phyloP scores from a whole-genome alignment of 2,113 vertebrate genomes.

The Mirza zaza region DNA sequence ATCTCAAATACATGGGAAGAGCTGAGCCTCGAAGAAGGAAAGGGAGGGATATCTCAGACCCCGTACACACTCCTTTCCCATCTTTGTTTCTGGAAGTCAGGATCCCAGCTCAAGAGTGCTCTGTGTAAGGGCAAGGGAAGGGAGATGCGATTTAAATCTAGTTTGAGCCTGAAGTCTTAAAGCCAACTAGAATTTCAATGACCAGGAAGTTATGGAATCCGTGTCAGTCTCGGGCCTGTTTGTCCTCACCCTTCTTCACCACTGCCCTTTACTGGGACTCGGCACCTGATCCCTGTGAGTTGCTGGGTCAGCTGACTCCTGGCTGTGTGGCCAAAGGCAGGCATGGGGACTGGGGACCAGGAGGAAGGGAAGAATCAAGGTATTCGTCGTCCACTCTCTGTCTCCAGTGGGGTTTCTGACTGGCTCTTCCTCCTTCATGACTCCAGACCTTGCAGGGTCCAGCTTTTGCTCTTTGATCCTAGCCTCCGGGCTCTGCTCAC shows the following conservation, averaged over 20 bases:
- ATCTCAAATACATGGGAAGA: background rate
- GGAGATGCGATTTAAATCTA: background rate
- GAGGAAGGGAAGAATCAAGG: background rate
- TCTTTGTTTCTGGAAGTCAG: background rate
- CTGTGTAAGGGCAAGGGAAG: background rate
- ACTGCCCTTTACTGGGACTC: too few species aligned
- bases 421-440: background rate
- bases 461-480: background rate
- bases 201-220: background rate
- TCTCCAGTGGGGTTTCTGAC: background rate
- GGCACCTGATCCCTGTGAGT: too few species aligned
- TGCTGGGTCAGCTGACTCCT: background rate
- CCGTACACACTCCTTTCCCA: background rate
- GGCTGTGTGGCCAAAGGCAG: background rate
- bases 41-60: background rate
- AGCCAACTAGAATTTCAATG: background rate
- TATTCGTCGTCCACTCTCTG: background rate
- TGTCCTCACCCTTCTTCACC: background rate
- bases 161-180: background rate
- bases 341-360: background rate
- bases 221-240: background rate
- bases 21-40: background rate
- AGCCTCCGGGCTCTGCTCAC: background rate
- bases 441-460: background rate
- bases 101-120: background rate